Evolutionary conservation across 2,113 vertebrate species (phyloP), one percentile per base, ranked within the genome.

Genomic region (Spheniscus mendiculus): DNA sequence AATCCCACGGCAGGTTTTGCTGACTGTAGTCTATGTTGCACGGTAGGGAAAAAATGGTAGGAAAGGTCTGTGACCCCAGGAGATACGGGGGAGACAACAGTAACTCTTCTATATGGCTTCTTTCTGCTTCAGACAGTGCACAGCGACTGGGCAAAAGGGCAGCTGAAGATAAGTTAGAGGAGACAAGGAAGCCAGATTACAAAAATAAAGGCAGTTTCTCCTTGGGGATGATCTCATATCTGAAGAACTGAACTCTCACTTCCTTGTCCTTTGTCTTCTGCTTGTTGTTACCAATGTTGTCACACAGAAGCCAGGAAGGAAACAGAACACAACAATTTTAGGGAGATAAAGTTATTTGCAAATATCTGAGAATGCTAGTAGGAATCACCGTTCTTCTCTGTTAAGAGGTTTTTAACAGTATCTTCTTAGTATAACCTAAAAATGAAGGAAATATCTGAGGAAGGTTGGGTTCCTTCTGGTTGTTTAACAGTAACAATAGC

Each of bases 171-270:
- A 92, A 76, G 13, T 61, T 40, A 56, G 73, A 84, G 73, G 58
- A 91, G 62, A 77, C 78, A 80, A 93, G 91, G 77, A 95, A 94
- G 77, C 17, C 73, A 79, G 66, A 58, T 65, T 76, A 27, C 70
- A 91, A 92, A 95, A 95, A 84, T 63, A 84, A 88, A 93, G 47
- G 50, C 47, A 70, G 36, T 63, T 92, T 94, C 83, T 96, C 92
- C 69, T 92, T 69, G 30, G 22, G 23, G 26, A 74, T 86, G 83
- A 84, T 55, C 83, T 94, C 15, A 3, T 78, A 61, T 90, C 53
- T 87, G 79, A 91, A 80, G 66, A 79, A 81, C 56, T 73, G 89
- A 82, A 92, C 66, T 88, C 91, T 94, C 47, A 80, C 81, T 89
- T 97, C 96, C 93, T 91, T 20, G 23, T 85, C 71, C 62, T 77